phyloP scores from a whole-genome alignment of 2,797 vertebrate genomes.

The Limosa lapponica region DNA sequence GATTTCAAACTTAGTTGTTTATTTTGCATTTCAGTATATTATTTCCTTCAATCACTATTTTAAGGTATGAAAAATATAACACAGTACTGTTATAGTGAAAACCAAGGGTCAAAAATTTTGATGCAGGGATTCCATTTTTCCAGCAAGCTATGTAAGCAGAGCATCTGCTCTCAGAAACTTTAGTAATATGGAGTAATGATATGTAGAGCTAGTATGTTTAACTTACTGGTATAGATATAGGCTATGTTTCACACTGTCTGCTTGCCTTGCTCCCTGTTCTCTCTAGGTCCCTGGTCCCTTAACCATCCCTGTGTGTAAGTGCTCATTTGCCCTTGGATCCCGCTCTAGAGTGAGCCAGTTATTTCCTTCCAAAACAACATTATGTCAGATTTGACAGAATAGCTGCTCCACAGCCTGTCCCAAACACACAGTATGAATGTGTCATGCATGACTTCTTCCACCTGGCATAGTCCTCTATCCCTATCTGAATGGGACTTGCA shows the following conservation, averaged over 20 bases:
- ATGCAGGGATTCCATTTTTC: background rate
- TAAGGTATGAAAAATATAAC: background rate
- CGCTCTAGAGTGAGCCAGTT: background rate
- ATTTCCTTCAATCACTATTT: background rate
- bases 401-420: background rate
- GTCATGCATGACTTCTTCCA: background rate
- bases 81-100: background rate
- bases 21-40: background rate
- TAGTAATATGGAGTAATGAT: background rate
- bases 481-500: background rate
- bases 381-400: background rate
- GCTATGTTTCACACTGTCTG: background rate
- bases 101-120: background rate
- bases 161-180: background rate
- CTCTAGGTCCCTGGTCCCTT: background rate
- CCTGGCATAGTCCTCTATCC: background rate
- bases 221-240: background rate
- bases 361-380: background rate
- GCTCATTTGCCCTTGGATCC: background rate
- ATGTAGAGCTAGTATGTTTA: background rate
- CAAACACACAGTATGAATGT: background rate
- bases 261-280: background rate
- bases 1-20: background rate
- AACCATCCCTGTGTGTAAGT: too few relatives aligned
- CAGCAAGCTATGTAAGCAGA: background rate